These are phyloP conservation scores for Cyprinodon variegatus DNA, from an alignment of 2,113 vertebrate genomes.

Conservation along the genomic window DNA sequence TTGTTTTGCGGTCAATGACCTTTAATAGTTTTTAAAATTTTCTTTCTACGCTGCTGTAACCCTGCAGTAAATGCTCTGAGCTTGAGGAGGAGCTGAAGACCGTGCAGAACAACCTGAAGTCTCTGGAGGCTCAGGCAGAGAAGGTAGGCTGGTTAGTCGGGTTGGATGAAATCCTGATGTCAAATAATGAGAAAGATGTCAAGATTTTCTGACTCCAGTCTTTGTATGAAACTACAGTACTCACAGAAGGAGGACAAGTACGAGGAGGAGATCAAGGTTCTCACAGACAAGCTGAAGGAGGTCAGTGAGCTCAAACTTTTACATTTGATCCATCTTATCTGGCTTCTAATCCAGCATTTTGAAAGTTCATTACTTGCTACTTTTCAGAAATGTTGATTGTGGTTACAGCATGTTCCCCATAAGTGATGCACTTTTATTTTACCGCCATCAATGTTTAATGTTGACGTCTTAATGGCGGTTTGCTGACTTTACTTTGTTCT, in stretches of 20 bases:
- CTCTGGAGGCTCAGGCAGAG: conserved; percentile 99
- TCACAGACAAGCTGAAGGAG: conserved; percentile 99
- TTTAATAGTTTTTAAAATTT: not conserved
- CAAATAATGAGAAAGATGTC: not conserved
- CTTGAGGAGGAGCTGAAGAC: conserved; percentile 99
- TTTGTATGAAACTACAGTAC: conserved; percentile 86
- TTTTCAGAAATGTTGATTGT: not conserved
- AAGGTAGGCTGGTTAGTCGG: conserved; percentile 83
- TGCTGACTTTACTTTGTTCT: conserved; percentile 29
- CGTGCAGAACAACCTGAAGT: conserved; percentile 99
- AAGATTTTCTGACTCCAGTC: conserved; percentile 13
- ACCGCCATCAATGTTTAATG: conserved; percentile 11
- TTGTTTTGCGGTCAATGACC: not conserved
- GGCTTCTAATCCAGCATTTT: not conserved
- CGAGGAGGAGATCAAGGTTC: conserved; percentile 98
- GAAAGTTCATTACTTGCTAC: not conserved
- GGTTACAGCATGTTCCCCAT: not conserved
- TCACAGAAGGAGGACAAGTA: conserved; percentile 99
- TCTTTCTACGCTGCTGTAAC: conserved; percentile 48
- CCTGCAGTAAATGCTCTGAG: conserved; percentile 97
- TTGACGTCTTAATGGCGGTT: conserved; percentile 6
- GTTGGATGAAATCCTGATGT: not conserved
- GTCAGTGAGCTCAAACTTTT: conserved; percentile 70
- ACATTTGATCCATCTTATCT: not conserved
- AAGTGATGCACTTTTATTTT: not conserved